phyloP scores from a whole-genome alignment of 2,888 invertebrate species.

The Hemicrepidius hirtus region DNA sequence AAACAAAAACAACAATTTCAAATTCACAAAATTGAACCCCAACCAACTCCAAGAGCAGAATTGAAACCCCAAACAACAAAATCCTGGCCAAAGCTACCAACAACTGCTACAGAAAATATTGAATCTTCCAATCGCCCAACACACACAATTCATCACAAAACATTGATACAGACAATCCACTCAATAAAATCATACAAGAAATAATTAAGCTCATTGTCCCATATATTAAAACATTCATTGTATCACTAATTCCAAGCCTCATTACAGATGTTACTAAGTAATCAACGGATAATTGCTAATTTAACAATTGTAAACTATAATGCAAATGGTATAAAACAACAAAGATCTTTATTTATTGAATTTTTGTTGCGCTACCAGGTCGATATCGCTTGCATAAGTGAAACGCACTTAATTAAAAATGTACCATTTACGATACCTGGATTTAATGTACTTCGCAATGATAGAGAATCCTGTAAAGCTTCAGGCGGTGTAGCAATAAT shows the following conservation, averaged over 20 bases:
- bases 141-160: no score
- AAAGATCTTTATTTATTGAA: background rate
- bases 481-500: background rate
- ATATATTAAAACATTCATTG: no score
- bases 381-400: no score
- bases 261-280: background rate
- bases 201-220: background rate
- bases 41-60: no score
- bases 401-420: background rate
- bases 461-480: background rate
- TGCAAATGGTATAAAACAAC: constrained; percentile 1
- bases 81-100: background rate
- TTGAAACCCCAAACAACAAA: background rate
- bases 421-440: background rate
- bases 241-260: background rate
- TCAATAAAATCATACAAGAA: background rate
- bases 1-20: background rate
- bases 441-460: background rate
- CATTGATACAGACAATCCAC: background rate
- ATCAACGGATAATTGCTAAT: background rate
- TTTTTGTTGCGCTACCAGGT: background rate
- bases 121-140: no score
- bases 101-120: no score
- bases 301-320: background rate
- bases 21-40: background rate